A percentile compares a stretch with the other conserved stretches of the same genome.
Evolutionary conservation across 2,113 vertebrate genomes (phyloP).

Genomic region (Mionectes macconnelli): DNA sequence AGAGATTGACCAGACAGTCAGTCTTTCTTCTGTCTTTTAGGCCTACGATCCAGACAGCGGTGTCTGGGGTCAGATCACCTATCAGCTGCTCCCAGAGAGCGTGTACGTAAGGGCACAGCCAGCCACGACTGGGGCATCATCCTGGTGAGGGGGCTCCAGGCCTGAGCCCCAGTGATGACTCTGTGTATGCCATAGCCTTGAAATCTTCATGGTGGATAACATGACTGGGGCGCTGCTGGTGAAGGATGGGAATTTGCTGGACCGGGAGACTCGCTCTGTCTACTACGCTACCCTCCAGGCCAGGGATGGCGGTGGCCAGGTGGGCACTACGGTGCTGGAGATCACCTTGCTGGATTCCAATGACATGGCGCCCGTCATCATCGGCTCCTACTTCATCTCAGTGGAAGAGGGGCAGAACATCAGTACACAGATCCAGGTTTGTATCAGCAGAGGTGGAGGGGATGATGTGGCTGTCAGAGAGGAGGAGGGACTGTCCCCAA

Average conservation of each 20-base stretch:
- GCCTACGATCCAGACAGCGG: conserved; percentile 85
- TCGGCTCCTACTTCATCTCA: conserved; percentile 75
- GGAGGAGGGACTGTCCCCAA: neutral
- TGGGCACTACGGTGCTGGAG: conserved; percentile 75
- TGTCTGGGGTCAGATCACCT: conserved; percentile 77
- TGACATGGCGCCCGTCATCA: conserved; percentile 74
- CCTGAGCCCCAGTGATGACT: neutral
- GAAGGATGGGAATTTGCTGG: conserved; percentile 66
- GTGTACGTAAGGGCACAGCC: conserved; percentile 75
- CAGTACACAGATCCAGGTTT: conserved; percentile 76
- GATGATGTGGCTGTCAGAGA: neutral
- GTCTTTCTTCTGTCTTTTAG: conserved; percentile 60
- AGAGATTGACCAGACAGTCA: neutral
- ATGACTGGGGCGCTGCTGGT: conserved; percentile 75
- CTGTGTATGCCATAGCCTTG: conserved; percentile 57
- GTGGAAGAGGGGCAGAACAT: conserved; percentile 74
- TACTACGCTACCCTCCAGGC: conserved; percentile 86
- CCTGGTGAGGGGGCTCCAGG: neutral
- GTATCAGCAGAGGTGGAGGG: neutral
- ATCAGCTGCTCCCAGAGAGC: conserved; percentile 80
- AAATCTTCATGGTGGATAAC: conserved; percentile 74
- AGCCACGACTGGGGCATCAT: accelerated
- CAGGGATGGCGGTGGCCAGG: conserved; percentile 69
- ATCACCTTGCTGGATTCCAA: conserved; percentile 85
- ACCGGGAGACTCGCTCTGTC: conserved; percentile 79